Conservation (phyloP, 2,888 invertebrate species). For the Thecophora atra region DNA sequence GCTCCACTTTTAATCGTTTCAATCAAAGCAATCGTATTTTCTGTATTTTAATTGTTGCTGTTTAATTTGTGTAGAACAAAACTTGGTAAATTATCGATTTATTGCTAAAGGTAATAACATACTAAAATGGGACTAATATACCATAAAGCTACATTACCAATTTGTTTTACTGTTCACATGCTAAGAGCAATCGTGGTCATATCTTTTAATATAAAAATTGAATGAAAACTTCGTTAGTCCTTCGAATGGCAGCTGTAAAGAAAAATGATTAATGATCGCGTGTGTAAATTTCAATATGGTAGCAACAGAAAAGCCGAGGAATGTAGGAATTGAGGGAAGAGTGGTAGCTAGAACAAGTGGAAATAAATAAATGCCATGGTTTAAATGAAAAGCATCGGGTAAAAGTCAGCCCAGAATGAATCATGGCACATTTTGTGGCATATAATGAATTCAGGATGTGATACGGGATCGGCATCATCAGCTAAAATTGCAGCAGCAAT, state of each 20-base stretch:
- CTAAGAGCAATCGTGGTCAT: background rate
- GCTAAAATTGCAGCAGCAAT: conserved; percentile 20
- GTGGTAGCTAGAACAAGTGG: background rate
- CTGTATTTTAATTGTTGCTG: too few relatives aligned
- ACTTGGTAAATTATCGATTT: background rate
- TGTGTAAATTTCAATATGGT: conserved; percentile 35
- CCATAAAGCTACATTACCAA: too few relatives aligned
- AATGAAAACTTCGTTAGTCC: conserved; percentile 35
- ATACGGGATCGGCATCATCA: conserved; percentile 30
- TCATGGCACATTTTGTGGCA: conserved; percentile 17
- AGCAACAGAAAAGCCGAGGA: background rate
- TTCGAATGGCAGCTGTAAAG: conserved; percentile 35
- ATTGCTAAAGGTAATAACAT: background rate
- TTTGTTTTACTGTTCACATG: background rate
- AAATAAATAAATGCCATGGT: background rate
- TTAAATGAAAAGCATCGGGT: background rate
- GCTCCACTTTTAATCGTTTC: too few relatives aligned
- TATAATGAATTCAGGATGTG: conserved; percentile 28
- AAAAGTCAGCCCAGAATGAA: conserved; percentile 15
- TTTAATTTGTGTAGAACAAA: too few relatives aligned
- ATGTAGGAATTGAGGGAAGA: background rate
- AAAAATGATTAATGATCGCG: conserved; percentile 35
- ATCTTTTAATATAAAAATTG: conserved; percentile 32
- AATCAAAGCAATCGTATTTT: too few relatives aligned
- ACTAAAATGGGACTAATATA: too few relatives aligned